These are phyloP conservation scores for Petrosia ficiformis DNA, from an alignment of 37 sponge, comb jelly and placozoan genomes.

Conservation along the genomic window DNA sequence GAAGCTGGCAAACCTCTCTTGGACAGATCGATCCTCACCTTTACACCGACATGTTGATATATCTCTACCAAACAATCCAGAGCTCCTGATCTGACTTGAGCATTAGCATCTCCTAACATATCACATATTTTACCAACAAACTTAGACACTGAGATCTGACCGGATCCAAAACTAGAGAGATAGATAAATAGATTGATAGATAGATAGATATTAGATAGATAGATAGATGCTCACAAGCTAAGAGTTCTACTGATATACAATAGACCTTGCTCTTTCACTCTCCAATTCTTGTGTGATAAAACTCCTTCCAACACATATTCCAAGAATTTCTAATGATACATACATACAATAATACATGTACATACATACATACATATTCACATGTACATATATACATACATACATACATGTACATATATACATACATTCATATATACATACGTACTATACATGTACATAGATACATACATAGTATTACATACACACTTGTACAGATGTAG, in stretches of 20 bases:
- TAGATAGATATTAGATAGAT: slow-evolving; percentile 13
- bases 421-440: background rate
- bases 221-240: slow-evolving; percentile 39
- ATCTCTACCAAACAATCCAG: slow-evolving; percentile 71
- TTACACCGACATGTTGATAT: slow-evolving; percentile 76
- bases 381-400: background rate
- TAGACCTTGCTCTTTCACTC: slow-evolving; percentile 77
- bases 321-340: slow-evolving; percentile 12
- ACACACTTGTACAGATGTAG: background rate
- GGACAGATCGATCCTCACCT: slow-evolving; percentile 61
- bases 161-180: slow-evolving; percentile 61
- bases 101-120: slow-evolving; percentile 73
- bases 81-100: slow-evolving; percentile 65
- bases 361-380: background rate
- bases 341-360: slow-evolving; percentile 1
- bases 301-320: slow-evolving; percentile 41
- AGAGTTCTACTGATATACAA: slow-evolving; percentile 54
- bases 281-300: slow-evolving; percentile 77
- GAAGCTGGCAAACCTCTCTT: slow-evolving; percentile 39
- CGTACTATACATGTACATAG: background rate
- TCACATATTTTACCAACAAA: slow-evolving; percentile 47
- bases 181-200: background rate
- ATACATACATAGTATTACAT: background rate
- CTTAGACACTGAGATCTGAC: slow-evolving; percentile 49
- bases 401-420: background rate